Evolutionary conservation across 2,888 invertebrate species (phyloP).

Genomic region (Silvanus unidentatus): DNA sequence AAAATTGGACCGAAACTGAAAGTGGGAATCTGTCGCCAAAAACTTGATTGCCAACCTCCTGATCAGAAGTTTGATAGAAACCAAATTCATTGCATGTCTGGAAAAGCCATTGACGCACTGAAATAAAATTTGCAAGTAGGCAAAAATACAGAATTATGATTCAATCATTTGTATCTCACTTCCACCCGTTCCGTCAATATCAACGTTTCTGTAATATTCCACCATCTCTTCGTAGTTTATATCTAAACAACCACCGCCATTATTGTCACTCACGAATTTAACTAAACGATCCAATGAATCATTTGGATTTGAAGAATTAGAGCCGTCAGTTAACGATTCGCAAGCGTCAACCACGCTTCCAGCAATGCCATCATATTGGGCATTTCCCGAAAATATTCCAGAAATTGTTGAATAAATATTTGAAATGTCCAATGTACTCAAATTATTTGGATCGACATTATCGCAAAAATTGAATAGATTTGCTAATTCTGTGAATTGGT

Average conservation of each 20-base stretch:
- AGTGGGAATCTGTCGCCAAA: slow-evolving; percentile 54
- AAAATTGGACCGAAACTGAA: slow-evolving; percentile 61
- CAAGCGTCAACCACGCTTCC: slow-evolving; percentile 62
- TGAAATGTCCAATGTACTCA: slow-evolving; percentile 4
- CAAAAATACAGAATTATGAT: too few species aligned
- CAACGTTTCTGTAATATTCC: background rate
- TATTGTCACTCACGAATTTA: too few species aligned
- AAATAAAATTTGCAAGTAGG: background rate
- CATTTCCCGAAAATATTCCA: slow-evolving; percentile 5
- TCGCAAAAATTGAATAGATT: slow-evolving; percentile 21
- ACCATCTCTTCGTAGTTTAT: slow-evolving; percentile 7
- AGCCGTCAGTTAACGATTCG: slow-evolving; percentile 45
- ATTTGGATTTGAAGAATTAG: background rate
- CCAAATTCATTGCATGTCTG: slow-evolving; percentile 86
- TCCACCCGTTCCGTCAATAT: background rate
- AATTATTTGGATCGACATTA: slow-evolving; percentile 1
- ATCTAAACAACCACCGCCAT: slow-evolving; percentile 7
- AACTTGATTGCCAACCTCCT: slow-evolving; percentile 53
- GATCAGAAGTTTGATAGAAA: slow-evolving; percentile 70
- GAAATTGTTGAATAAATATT: slow-evolving; percentile 4
- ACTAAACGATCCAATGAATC: slow-evolving; percentile 57
- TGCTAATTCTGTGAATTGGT: slow-evolving; percentile 43
- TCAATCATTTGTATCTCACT: too few species aligned
- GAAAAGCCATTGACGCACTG: slow-evolving; percentile 66
- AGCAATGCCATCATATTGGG: slow-evolving; percentile 7